These are phyloP conservation scores for Micrastur ruficollis DNA, from an alignment of 2,797 vertebrate genomes.

Conservation along the genomic window DNA sequence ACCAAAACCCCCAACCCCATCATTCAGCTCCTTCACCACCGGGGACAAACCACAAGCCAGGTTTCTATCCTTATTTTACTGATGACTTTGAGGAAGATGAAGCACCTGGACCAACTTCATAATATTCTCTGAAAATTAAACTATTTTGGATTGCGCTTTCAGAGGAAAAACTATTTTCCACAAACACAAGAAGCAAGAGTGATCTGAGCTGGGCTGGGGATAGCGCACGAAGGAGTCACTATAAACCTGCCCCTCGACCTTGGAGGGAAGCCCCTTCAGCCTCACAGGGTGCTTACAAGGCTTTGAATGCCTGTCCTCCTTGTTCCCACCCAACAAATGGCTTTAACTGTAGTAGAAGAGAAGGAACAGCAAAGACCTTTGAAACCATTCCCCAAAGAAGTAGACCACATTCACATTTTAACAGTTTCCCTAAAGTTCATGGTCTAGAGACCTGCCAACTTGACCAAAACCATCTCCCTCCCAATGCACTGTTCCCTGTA, in stretches of 20 bases:
- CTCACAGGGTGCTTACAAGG: not conserved
- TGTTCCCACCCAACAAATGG: not conserved
- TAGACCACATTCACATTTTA: not conserved
- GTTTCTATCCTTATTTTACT: not conserved
- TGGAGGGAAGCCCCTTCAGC: not conserved
- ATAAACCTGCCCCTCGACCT: not conserved
- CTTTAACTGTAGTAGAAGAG: not conserved
- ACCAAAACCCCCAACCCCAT: not conserved
- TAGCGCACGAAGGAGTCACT: fast-evolving
- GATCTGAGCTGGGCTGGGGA: not conserved
- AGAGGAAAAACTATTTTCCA: not conserved
- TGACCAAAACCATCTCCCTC: not conserved
- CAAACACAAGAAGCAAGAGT: not conserved
- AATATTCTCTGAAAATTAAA: not conserved
- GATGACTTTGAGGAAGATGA: not conserved
- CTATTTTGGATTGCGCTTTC: not conserved
- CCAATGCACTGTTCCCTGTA: not conserved
- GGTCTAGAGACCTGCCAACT: not conserved
- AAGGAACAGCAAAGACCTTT: not conserved
- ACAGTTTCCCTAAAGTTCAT: not conserved
- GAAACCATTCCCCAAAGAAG: not conserved
- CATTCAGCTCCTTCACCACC: fast-evolving
- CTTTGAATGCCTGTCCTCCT: not conserved
- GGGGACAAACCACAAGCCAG: not conserved
- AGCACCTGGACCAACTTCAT: not conserved